Conservation (phyloP, 2,113 vertebrate genomes). For the Hyaena hyaena region DNA sequence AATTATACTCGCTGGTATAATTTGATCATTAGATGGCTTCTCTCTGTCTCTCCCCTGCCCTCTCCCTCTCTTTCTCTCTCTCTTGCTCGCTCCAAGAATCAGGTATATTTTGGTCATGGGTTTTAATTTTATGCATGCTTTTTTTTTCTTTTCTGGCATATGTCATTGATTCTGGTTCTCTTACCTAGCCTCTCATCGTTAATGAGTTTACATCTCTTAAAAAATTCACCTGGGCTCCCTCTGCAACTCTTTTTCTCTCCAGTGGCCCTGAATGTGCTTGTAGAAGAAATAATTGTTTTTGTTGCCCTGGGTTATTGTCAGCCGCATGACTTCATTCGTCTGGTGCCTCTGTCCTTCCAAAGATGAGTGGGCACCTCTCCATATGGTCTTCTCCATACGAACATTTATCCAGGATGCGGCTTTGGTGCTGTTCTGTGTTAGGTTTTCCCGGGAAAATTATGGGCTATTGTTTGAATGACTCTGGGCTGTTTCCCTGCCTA, state of each 20-base stretch:
- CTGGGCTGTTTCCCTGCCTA: background rate
- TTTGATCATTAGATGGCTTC: background rate
- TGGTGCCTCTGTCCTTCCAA: conserved; percentile 22
- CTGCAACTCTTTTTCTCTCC: background rate
- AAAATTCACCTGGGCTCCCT: conserved; percentile 42
- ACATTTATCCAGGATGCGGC: background rate
- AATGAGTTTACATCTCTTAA: conserved; percentile 9
- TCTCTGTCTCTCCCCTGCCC: background rate
- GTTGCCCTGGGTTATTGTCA: conserved; percentile 64
- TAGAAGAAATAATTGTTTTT: conserved; percentile 68
- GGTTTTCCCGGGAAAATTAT: conserved; percentile 35
- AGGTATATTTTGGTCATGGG: background rate
- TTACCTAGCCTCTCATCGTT: background rate
- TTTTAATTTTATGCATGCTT: conserved; percentile 15
- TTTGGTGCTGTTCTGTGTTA: background rate
- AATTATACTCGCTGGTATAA: conserved; percentile 42
- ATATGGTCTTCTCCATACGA: background rate
- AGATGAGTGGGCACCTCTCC: conserved; percentile 12
- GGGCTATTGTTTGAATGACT: conserved; percentile 15
- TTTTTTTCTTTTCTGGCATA: background rate
- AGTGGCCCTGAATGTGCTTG: background rate
- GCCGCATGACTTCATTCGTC: background rate
- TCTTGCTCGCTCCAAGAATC: background rate
- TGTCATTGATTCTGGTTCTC: background rate
- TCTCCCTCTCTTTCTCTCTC: background rate